Evolutionary conservation across 2,797 vertebrate genomes (phyloP).

Genomic region (Mormyrops boulengeri): DNA sequence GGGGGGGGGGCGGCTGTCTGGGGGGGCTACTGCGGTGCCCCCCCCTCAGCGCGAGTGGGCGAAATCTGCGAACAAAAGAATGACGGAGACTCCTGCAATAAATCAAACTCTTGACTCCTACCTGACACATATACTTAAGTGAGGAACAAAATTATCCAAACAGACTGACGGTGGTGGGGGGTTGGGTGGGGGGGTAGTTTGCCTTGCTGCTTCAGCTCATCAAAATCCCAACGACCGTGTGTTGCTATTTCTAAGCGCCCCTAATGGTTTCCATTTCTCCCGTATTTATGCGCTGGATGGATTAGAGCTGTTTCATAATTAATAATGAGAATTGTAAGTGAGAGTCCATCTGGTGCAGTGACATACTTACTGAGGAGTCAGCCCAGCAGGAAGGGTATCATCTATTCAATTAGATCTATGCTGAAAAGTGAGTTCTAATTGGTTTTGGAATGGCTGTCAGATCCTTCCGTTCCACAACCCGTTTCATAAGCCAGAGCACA

Average conservation of each 20-base stretch:
- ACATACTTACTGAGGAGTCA: conserved; percentile 62
- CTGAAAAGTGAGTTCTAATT: conserved; percentile 59
- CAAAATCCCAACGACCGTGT: conserved; percentile 55
- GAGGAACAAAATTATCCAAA: conserved; percentile 38
- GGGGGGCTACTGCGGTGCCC: conserved; percentile 39
- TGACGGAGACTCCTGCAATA: conserved; percentile 27
- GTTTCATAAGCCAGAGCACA: conserved; percentile 27
- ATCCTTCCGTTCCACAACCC: conserved; percentile 72
- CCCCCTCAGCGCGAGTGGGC: conserved; percentile 44
- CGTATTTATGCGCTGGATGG: conserved; percentile 57
- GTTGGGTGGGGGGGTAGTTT: conserved; percentile 44
- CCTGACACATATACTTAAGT: conserved; percentile 31
- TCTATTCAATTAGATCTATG: conserved; percentile 49
- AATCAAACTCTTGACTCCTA: conserved; percentile 52
- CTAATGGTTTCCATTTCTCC: conserved; percentile 64
- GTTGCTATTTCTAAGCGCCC: conserved; percentile 52
- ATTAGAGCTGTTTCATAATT: conserved; percentile 69
- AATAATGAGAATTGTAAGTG: conserved; percentile 47
- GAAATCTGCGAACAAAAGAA: conserved; percentile 37
- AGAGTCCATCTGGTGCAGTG: conserved; percentile 64
- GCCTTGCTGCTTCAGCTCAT: conserved; percentile 44
- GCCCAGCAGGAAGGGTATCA: conserved; percentile 53
- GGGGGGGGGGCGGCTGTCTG: conserved; percentile 26
- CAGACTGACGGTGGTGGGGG: conserved; percentile 52
- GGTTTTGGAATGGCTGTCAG: conserved; percentile 74